These are phyloP conservation scores for Gobio gobio DNA, from an alignment of 2,113 vertebrate genomes.

Conservation along the genomic window DNA sequence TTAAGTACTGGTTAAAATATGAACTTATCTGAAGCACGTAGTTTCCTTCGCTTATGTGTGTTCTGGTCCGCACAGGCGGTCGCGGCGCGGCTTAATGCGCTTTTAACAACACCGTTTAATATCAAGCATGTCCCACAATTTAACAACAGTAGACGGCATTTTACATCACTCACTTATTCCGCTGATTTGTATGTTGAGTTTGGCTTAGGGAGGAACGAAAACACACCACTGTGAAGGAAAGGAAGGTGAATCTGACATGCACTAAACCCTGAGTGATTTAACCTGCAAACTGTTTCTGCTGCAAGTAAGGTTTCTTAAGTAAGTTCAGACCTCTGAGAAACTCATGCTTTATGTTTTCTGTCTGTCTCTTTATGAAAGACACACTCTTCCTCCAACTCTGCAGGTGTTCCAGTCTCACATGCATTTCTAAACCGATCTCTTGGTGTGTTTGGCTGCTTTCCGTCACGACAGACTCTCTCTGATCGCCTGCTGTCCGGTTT, in stretches of 20 bases:
- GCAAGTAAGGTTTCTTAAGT: neutral
- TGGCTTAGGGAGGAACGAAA: too few species aligned
- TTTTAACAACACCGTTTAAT: too few species aligned
- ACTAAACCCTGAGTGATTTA: neutral
- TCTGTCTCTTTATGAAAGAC: neutral
- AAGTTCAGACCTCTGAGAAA: neutral
- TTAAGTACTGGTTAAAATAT: too few species aligned
- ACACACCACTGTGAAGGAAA: too few species aligned
- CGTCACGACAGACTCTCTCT: constrained; percentile 13
- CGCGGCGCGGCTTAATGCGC: too few species aligned
- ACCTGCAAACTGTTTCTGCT: neutral
- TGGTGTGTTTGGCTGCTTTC: constrained; percentile 2
- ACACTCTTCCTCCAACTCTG: neutral
- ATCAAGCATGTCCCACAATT: too few species aligned
- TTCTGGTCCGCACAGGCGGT: too few species aligned
- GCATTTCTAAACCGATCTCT: neutral
- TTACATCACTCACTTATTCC: too few species aligned
- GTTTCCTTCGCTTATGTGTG: too few species aligned
- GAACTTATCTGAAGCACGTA: too few species aligned
- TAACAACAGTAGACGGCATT: too few species aligned
- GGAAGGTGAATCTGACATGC: neutral
- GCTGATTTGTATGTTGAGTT: too few species aligned
- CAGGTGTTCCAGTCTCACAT: neutral
- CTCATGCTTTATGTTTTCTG: neutral
- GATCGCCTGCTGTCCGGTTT: constrained; percentile 27